Conservation (phyloP, 2,113 vertebrate species). For the Smithornis capensis region DNA sequence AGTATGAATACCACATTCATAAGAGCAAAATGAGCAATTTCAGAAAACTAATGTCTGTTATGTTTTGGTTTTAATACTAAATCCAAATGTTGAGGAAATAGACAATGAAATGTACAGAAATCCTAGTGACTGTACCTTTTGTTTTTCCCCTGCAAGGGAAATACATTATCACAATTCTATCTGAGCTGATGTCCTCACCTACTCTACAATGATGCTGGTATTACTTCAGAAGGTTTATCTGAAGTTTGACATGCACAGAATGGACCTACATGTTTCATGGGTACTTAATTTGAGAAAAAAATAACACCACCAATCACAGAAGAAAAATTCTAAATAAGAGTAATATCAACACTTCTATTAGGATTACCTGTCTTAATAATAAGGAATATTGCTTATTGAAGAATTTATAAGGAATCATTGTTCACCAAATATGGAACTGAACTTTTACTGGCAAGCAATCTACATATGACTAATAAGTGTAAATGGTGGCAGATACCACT, state of each 20-base stretch:
- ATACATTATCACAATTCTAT: not conserved
- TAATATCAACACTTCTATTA: not conserved
- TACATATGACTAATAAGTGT: not conserved
- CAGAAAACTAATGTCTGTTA: not conserved
- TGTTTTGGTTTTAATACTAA: not conserved
- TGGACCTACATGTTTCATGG: accelerated
- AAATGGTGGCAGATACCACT: not conserved
- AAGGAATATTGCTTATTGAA: not conserved
- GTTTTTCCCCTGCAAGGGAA: not conserved
- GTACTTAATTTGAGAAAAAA: not conserved
- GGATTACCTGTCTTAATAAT: not conserved
- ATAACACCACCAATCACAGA: not conserved
- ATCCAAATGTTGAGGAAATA: not conserved
- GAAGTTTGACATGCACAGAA: not conserved
- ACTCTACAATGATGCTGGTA: not conserved
- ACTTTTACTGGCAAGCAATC: not conserved
- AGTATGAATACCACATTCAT: not conserved
- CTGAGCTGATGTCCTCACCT: not conserved
- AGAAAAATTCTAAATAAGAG: not conserved
- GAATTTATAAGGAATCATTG: not conserved
- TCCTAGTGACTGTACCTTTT: not conserved
- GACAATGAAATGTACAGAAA: not conserved
- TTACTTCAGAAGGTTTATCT: not conserved
- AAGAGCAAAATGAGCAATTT: not conserved
- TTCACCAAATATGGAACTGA: not conserved